These are phyloP conservation scores for Crocallis elinguaria DNA, from an alignment of 2,888 invertebrate species.

Conservation along the genomic window DNA sequence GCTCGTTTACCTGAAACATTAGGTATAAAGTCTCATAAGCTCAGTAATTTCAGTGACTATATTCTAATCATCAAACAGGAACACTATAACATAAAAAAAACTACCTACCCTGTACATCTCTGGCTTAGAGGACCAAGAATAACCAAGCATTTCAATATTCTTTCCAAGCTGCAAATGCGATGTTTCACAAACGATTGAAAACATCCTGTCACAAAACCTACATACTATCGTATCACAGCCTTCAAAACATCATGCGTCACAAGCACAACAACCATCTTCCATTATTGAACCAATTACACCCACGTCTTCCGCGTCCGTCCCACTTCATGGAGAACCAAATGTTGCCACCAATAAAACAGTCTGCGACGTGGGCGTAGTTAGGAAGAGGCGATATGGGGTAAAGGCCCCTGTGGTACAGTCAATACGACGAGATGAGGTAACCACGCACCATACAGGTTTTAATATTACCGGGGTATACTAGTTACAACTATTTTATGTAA, in stretches of 20 bases:
- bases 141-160: no score
- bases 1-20: no score
- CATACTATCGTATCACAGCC: constrained; percentile 4
- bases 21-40: no score
- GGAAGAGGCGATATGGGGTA: not conserved
- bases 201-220: not conserved
- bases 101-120: no score
- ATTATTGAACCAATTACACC: constrained; percentile 47
- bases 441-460: no score
- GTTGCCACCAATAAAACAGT: constrained; percentile 25
- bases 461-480: no score
- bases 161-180: no score
- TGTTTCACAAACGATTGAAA: not conserved
- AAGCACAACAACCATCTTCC: constrained; percentile 8
- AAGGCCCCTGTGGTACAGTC: not conserved
- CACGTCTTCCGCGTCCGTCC: constrained; percentile 36
- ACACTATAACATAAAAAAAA: no score
- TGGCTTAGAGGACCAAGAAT: no score
- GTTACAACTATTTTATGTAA: no score
- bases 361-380: not conserved
- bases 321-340: constrained; percentile 13
- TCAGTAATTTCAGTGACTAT: no score
- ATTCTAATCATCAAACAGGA: no score
- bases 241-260: constrained; percentile 26
- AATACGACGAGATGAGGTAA: not conserved